Percentiles rank a stretch among this genome's conserved stretches.
These are phyloP conservation scores for Chorisops tibialis DNA, from an alignment of 2,888 invertebrate genomes.

Conservation along the genomic window DNA sequence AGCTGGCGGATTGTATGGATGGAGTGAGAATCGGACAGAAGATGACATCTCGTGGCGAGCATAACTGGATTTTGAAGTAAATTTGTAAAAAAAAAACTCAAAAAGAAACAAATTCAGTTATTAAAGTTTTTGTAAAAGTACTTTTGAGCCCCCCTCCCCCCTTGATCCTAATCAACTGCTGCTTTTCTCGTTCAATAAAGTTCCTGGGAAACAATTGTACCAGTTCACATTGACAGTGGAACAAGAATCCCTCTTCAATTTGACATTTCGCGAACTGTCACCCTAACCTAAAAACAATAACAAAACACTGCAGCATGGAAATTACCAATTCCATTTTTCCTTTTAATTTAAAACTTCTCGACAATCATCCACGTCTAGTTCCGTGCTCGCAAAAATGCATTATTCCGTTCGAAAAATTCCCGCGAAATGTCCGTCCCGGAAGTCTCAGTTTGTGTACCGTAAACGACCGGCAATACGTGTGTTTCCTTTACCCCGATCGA, in stretches of 20 bases:
- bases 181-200: no score
- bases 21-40: neutral
- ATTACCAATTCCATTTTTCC: neutral
- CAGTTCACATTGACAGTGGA: no score
- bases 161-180: no score
- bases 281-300: neutral
- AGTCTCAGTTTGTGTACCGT: conserved; percentile 39
- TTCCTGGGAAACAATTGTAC: no score
- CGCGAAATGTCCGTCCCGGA: conserved; percentile 21
- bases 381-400: conserved; percentile 37
- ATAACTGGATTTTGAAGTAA: neutral
- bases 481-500: conserved; percentile 36
- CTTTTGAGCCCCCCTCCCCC: no score
- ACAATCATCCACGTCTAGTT: neutral
- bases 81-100: neutral
- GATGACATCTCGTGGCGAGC: neutral
- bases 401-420: conserved; percentile 35
- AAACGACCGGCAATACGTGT: conserved; percentile 35
- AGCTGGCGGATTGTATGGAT: neutral
- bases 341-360: neutral
- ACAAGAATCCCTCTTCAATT: neutral
- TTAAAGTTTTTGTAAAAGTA: no score
- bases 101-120: no score
- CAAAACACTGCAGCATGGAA: neutral
- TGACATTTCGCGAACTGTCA: neutral